Conservation (phyloP, 1,140 invertebrate genomes). For the Sycobia sp. region DNA sequence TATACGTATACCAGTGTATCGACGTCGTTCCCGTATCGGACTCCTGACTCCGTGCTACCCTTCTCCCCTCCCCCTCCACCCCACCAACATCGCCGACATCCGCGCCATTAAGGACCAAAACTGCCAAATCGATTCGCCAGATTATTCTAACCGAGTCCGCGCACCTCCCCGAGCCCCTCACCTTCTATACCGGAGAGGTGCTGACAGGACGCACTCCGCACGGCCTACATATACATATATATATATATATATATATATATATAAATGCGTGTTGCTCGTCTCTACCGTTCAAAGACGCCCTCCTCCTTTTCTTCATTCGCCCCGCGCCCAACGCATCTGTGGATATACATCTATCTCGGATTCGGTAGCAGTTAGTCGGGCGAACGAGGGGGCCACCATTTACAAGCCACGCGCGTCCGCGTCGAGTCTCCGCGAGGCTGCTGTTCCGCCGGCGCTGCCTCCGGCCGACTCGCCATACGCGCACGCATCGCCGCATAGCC, state of each 20-base stretch:
- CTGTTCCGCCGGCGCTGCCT: neutral
- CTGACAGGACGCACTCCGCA: too few species aligned
- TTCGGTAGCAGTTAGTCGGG: constrained; percentile 40
- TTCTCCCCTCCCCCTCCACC: neutral
- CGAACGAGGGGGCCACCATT: constrained; percentile 13
- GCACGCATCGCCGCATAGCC: neutral
- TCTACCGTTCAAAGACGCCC: too few species aligned
- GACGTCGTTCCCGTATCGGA: too few species aligned
- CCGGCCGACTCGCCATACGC: neutral
- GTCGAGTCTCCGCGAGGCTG: constrained; percentile 2
- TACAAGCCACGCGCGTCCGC: constrained; percentile 21
- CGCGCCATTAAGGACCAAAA: neutral
- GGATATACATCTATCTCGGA: constrained; percentile 32
- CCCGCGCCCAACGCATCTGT: neutral
- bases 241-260: too few species aligned
- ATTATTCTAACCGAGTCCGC: too few species aligned
- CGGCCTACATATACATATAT: too few species aligned
- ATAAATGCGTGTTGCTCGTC: too few species aligned
- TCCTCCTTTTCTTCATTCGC: neutral
- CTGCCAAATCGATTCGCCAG: too few species aligned
- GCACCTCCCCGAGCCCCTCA: too few species aligned
- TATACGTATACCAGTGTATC: too few species aligned
- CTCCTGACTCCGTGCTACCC: neutral
- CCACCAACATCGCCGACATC: neutral
- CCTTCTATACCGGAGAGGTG: too few species aligned